Base-by-base conservation (phyloP, 2,888 invertebrate species). In the Clostera curtula region DNA sequence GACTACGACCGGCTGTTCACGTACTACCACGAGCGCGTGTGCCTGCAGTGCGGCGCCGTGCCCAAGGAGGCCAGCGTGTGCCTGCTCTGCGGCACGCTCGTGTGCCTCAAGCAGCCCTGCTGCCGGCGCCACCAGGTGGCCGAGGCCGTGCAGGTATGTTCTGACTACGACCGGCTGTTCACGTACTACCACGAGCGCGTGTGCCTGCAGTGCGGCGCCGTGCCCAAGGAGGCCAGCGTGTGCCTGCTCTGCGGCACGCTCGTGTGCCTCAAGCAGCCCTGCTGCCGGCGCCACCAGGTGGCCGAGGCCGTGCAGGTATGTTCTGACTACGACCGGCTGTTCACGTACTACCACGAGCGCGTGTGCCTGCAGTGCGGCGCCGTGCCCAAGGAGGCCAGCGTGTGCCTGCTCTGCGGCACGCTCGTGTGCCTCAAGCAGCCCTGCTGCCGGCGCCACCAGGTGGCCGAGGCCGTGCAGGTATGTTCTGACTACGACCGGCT, bases 311-410 rank as follows among this genome's bases (percentile, higher is more conserved):
- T 95, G 25, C 88, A 71, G 66, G 72, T 67, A 23, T 3, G 11
- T 9, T n/a, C n/a, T n/a, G 9, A 19, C 19, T 7, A 3, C n/a
- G n/a, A 18, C 18, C 8, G 13, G n/a, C n/a, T n/a, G n/a, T n/a
- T 13, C 12, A 23, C 23, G 13, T n/a, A 7, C 7, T 12, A 18
- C n/a, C 20, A n/a, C 9, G 6, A 22, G 22, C 49, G 93, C n/a
- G n/a, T 97, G 27, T 97, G 97, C 71, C 88, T 97, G 75, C 93
- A 94, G n/a, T n/a, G n/a, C n/a, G n/a, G n/a, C n/a, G n/a, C n/a
- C n/a, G n/a, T n/a, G n/a, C n/a, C n/a, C n/a, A n/a, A n/a, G n/a
- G n/a, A n/a, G n/a, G n/a, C n/a, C n/a, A n/a, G n/a, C n/a, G n/a
- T n/a, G n/a, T n/a, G n/a, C n/a, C n/a, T n/a, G n/a, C n/a, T n/a